Percentiles rank a stretch among this genome's conserved stretches.
Conservation (phyloP, 2,888 invertebrate species). For the Drosophila aldrichi region DNA sequence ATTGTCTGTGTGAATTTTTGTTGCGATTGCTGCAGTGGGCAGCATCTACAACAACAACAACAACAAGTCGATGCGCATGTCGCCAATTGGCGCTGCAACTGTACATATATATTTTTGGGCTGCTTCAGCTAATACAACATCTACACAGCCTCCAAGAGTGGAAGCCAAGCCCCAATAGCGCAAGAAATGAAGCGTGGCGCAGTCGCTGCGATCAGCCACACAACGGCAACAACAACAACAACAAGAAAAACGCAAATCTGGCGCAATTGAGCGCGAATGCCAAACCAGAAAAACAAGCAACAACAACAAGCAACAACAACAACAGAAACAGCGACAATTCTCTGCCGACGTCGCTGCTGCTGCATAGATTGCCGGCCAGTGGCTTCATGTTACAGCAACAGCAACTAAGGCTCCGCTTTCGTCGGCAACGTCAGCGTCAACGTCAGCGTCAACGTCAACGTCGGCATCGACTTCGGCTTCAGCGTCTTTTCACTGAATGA, state of each 20-base stretch:
- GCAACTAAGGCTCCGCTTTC: constrained; percentile 33
- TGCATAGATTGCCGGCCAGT: constrained; percentile 76
- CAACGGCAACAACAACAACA: constrained; percentile 30
- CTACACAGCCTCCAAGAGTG: constrained; percentile 20
- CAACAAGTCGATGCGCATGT: constrained; percentile 39
- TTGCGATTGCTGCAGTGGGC: constrained; percentile 25
- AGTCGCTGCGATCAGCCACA: constrained; percentile 49
- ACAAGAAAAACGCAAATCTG: constrained; percentile 75
- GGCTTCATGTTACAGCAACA: constrained; percentile 66
- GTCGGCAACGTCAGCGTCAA: constrained; percentile 38
- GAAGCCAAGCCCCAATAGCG: constrained; percentile 61
- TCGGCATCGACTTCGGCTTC: constrained; percentile 28
- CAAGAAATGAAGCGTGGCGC: constrained; percentile 75
- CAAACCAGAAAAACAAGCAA: constrained; percentile 78
- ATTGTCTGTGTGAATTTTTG: constrained; percentile 43
- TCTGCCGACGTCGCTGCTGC: constrained; percentile 24
- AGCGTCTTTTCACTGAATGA: constrained; percentile 78
- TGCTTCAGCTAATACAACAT: constrained; percentile 19
- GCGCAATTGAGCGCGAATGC: constrained; percentile 80
- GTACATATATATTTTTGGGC: constrained; percentile 40
- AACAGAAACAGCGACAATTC: constrained; percentile 19
- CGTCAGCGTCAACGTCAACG: constrained; percentile 49
- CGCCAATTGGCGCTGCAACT: constrained; percentile 76
- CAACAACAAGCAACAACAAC: constrained; percentile 47
- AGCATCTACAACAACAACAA: constrained; percentile 13